A percentile compares a stretch with the other conserved stretches of the same genome.
phyloP scores from a whole-genome alignment of 2,888 invertebrate genomes.

The Eupithecia dodoneata region DNA sequence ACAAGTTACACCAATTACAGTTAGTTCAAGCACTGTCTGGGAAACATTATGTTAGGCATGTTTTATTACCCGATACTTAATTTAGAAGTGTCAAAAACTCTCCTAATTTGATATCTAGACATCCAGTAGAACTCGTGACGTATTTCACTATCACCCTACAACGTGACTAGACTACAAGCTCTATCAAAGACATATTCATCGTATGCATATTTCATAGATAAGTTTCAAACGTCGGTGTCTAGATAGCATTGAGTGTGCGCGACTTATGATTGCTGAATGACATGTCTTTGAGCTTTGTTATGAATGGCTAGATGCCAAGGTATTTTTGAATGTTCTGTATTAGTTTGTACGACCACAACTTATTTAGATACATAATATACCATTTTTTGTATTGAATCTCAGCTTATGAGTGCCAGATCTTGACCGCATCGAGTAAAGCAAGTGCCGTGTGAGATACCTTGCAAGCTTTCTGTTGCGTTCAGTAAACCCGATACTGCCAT shows the following conservation, averaged over 20 bases:
- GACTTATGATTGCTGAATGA: slow-evolving; percentile 8
- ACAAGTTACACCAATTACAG: background rate
- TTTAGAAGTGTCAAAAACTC: background rate
- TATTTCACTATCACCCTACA: background rate
- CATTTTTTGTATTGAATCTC: background rate
- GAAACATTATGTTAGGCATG: background rate
- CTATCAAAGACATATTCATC: background rate
- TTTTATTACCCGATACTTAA: background rate
- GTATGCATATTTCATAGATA: slow-evolving; percentile 6
- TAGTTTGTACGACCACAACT: background rate
- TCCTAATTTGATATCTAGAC: background rate
- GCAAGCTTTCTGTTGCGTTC: slow-evolving; percentile 92
- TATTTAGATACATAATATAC: no score
- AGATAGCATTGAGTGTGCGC: slow-evolving; percentile 2
- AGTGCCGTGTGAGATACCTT: slow-evolving; percentile 97
- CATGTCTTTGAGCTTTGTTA: background rate
- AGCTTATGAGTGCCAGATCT: background rate
- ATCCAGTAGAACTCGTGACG: background rate
- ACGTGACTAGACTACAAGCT: background rate
- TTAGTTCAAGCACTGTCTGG: background rate
- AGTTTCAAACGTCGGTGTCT: slow-evolving; percentile 6
- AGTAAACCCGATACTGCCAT: slow-evolving; percentile 98
- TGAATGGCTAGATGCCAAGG: background rate
- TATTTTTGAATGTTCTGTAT: background rate
- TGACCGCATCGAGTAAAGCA: slow-evolving; percentile 92